Conservation (phyloP, 2,113 vertebrate genomes). For the Andinoacara biseriatus region DNA sequence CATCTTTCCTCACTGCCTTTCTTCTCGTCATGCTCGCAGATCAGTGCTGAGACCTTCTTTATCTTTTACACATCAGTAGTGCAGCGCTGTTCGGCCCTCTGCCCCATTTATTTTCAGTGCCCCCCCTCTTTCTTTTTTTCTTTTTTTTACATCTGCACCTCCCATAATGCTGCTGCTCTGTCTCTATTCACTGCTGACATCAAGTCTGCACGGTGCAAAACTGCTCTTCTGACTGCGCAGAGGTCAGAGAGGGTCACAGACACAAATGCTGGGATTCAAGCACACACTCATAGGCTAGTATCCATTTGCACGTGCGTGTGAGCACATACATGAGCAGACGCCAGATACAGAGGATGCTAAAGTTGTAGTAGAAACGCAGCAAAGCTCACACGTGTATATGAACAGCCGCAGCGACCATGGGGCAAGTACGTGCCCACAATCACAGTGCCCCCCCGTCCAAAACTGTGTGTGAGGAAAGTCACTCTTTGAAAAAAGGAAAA, state of each 20-base stretch:
- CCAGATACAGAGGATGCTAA: neutral
- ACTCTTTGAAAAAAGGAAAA: conserved; percentile 78
- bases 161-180: conserved; percentile 59
- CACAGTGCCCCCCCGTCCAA: conserved; percentile 31
- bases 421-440: conserved; percentile 12
- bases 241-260: conserved; percentile 34
- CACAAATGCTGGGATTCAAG: neutral
- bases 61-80: conserved; percentile 94
- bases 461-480: conserved; percentile 87
- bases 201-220: conserved; percentile 25
- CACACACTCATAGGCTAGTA: neutral
- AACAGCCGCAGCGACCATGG: conserved; percentile 37
- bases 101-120: conserved; percentile 83
- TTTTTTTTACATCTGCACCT: conserved; percentile 42
- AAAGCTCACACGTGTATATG: conserved; percentile 13
- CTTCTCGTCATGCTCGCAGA: conserved; percentile 49
- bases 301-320: conserved; percentile 12
- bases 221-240: conserved; percentile 51
- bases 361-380: neutral
- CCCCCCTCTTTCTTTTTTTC: neutral
- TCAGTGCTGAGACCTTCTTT: conserved; percentile 83
- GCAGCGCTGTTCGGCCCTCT: conserved; percentile 80
- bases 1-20: conserved; percentile 37
- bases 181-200: conserved; percentile 70
- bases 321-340: neutral